Evolutionary conservation across 2,888 invertebrate genomes (phyloP).

Genomic region (Drosophila algonquin): DNA sequence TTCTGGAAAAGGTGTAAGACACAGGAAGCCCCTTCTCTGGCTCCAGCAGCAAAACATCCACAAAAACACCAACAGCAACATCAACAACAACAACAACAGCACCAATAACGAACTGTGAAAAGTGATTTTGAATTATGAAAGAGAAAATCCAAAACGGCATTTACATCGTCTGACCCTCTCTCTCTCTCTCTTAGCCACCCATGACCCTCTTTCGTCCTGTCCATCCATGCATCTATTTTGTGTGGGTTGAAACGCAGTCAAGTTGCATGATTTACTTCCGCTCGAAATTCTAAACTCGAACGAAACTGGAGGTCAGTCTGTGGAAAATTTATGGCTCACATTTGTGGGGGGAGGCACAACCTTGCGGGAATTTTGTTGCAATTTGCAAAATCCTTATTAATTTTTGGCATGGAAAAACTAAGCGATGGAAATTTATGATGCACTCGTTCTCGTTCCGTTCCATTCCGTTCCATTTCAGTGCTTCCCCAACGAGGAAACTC

Average conservation of each 20-base stretch:
- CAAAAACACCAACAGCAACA: conserved; percentile 42
- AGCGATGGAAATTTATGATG: conserved; percentile 55
- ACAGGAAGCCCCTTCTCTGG: conserved; percentile 23
- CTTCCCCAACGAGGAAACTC: conserved; percentile 81
- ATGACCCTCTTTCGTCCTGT: not conserved
- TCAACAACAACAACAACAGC: conserved; percentile 27
- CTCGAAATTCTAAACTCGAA: conserved; percentile 32
- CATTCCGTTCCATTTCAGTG: conserved; percentile 71
- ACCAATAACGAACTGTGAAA: conserved; percentile 49
- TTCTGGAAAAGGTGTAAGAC: conserved; percentile 48
- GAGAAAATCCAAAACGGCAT: conserved; percentile 57
- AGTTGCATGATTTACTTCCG: conserved; percentile 74
- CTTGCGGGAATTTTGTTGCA: conserved; percentile 18
- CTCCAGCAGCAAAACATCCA: conserved; percentile 27
- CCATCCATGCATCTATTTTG: conserved; percentile 21
- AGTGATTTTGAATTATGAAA: conserved; percentile 77
- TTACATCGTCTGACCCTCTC: conserved; percentile 30
- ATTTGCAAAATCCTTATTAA: conserved; percentile 62
- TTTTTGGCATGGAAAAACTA: conserved; percentile 41
- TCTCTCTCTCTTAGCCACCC: not conserved
- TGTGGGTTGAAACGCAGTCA: conserved; percentile 53
- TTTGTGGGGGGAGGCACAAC: conserved; percentile 13
- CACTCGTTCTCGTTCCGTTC: conserved; percentile 33
- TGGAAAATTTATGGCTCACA: conserved; percentile 40
- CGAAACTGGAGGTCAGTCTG: conserved; percentile 49